A percentile compares a stretch with the other conserved stretches of the same genome.
Evolutionary conservation across 2,113 vertebrate genomes (phyloP).

Genomic region (Chelonoidis abingdonii): DNA sequence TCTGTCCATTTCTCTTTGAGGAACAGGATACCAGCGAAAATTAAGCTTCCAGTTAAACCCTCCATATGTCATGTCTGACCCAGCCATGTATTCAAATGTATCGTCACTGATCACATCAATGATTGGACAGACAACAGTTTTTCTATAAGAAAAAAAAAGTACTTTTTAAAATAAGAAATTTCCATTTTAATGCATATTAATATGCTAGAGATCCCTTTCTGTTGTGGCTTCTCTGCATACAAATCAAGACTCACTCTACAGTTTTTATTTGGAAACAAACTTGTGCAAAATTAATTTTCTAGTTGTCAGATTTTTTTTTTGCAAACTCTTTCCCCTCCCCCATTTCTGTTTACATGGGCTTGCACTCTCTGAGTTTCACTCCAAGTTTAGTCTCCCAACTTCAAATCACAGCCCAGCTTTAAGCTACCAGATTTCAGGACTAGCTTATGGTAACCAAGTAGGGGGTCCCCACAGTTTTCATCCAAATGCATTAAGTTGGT

Average conservation of each 20-base stretch:
- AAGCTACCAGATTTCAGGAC: neutral
- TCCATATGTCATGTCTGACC: slow-evolving; percentile 98
- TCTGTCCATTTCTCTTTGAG: slow-evolving; percentile 97
- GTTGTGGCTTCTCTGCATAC: neutral
- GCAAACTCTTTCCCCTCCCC: neutral
- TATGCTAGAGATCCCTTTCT: neutral
- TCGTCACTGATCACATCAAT: slow-evolving; percentile 99
- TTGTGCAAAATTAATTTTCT: neutral
- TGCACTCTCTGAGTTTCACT: neutral
- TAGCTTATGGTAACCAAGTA: neutral
- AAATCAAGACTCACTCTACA: fast-evolving
- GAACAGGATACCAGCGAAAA: slow-evolving; percentile 98
- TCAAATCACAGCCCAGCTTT: neutral
- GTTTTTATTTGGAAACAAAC: neutral
- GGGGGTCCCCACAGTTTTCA: neutral
- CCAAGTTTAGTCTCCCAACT: neutral
- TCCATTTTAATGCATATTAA: neutral
- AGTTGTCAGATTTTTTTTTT: neutral
- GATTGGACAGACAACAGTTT: slow-evolving; percentile 95
- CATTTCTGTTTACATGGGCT: neutral
- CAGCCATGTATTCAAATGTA: slow-evolving; percentile 98
- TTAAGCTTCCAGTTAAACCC: slow-evolving; percentile 99
- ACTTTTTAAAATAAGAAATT: neutral
- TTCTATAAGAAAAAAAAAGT: slow-evolving; percentile 77
- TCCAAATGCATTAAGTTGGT: neutral